Conservation (phyloP, 2,888 invertebrate genomes). For the Drosophila percnosoma region DNA sequence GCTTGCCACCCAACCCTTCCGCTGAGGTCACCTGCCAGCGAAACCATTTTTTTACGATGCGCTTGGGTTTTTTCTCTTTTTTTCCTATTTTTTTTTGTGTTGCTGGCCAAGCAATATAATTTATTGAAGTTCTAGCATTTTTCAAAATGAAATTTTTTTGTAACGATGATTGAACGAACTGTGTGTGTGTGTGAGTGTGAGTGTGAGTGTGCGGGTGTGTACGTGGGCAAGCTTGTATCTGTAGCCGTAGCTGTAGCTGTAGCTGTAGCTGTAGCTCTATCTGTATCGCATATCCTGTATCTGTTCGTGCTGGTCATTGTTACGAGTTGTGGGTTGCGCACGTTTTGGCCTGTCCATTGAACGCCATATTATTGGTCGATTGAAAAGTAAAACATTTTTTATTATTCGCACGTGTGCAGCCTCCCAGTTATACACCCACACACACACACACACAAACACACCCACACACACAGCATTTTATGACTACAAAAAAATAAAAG, state of each 20-base stretch:
- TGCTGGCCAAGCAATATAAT: slow-evolving; percentile 71
- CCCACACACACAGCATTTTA: slow-evolving; percentile 52
- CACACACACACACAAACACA: background rate
- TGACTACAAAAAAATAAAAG: slow-evolving; percentile 51
- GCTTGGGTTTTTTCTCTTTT: slow-evolving; percentile 11
- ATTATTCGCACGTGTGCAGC: slow-evolving; percentile 77
- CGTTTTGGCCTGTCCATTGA: slow-evolving; percentile 79
- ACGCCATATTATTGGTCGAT: slow-evolving; percentile 81
- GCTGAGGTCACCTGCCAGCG: slow-evolving; percentile 40
- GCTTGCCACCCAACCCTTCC: background rate
- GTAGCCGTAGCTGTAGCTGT: slow-evolving; percentile 7
- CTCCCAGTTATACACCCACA: slow-evolving; percentile 38
- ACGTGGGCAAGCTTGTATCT: slow-evolving; percentile 18
- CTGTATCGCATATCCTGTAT: slow-evolving; percentile 10
- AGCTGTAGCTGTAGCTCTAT: slow-evolving; percentile 5
- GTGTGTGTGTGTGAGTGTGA: slow-evolving; percentile 33
- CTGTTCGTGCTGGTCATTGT: slow-evolving; percentile 50
- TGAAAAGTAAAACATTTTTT: slow-evolving; percentile 81
- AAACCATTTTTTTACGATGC: slow-evolving; percentile 54
- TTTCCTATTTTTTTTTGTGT: background rate
- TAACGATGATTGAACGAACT: slow-evolving; percentile 80
- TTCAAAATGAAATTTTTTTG: slow-evolving; percentile 79
- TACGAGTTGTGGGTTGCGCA: slow-evolving; percentile 55
- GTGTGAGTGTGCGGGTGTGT: slow-evolving; percentile 1
- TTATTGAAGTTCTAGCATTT: slow-evolving; percentile 79